phyloP scores from a whole-genome alignment of 2,113 vertebrate genomes.

The Lagopus muta region DNA sequence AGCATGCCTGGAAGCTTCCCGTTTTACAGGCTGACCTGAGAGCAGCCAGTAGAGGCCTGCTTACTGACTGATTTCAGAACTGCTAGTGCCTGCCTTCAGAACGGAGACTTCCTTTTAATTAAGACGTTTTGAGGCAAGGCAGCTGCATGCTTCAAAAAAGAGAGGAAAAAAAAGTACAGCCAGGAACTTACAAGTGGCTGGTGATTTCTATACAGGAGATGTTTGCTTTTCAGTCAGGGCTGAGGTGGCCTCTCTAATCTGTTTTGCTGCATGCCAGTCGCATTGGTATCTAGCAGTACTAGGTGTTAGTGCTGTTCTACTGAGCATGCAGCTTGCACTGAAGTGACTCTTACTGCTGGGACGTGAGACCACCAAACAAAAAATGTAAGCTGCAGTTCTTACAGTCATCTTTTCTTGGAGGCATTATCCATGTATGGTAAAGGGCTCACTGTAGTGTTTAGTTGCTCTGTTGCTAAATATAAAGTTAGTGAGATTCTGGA shows the following conservation, averaged over 20 bases:
- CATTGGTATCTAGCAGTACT: not conserved
- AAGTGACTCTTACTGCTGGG: slow-evolving; percentile 15
- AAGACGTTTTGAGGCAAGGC: not conserved
- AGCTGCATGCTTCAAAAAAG: not conserved
- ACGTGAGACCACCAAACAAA: slow-evolving; percentile 13
- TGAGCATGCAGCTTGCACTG: not conserved
- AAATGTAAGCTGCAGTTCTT: not conserved
- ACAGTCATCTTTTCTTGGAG: slow-evolving; percentile 28
- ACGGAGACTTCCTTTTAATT: not conserved
- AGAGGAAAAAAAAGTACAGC: not conserved
- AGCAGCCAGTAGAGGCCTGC: not conserved
- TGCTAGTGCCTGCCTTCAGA: not conserved
- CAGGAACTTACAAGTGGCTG: not conserved
- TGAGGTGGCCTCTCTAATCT: not conserved
- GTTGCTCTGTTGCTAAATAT: slow-evolving; percentile 53
- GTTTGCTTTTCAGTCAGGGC: slow-evolving; percentile 21
- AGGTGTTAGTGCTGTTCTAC: not conserved
- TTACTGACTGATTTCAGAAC: slow-evolving; percentile 11
- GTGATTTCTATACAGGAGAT: not conserved
- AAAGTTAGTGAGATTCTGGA: slow-evolving; percentile 41
- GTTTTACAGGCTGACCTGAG: not conserved
- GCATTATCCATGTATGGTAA: slow-evolving; percentile 57
- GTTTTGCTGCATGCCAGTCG: not conserved
- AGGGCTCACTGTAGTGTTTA: not conserved
- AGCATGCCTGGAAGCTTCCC: not conserved